Evolutionary conservation across 2,797 vertebrate genomes (phyloP).

Genomic region (Halcyon leucocephala): DNA sequence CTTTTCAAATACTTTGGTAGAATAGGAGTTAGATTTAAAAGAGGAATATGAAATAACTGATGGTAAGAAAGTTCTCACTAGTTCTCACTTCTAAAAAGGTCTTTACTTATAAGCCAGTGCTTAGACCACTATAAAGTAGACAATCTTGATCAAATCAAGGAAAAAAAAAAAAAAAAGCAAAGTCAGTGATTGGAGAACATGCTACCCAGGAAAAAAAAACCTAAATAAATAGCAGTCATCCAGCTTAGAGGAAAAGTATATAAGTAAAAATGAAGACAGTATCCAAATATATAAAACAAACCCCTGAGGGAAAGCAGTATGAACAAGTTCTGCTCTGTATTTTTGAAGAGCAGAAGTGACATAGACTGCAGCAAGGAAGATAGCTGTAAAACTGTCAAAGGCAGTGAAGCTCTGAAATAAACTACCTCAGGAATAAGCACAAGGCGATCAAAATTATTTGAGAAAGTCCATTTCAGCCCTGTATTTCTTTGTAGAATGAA

Average conservation of each 20-base stretch:
- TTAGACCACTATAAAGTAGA: neutral
- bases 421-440: neutral
- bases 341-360: neutral
- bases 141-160: neutral
- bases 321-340: neutral
- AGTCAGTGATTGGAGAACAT: neutral
- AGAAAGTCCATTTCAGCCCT: neutral
- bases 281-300: neutral
- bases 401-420: neutral
- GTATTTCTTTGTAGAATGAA: neutral
- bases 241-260: neutral
- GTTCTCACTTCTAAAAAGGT: neutral
- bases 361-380: neutral
- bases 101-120: neutral
- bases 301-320: neutral
- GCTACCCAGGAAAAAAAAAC: neutral
- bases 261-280: neutral
- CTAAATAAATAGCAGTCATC: neutral
- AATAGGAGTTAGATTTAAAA: neutral
- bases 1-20: neutral
- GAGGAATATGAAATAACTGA: neutral
- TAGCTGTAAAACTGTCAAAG: neutral
- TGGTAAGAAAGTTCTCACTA: neutral
- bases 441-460: neutral
- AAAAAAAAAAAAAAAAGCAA: neutral